Evolutionary conservation across 2,113 vertebrate species (phyloP), one percentile per base, ranked within the genome.

Genomic region (Colistium nudipinnis): DNA sequence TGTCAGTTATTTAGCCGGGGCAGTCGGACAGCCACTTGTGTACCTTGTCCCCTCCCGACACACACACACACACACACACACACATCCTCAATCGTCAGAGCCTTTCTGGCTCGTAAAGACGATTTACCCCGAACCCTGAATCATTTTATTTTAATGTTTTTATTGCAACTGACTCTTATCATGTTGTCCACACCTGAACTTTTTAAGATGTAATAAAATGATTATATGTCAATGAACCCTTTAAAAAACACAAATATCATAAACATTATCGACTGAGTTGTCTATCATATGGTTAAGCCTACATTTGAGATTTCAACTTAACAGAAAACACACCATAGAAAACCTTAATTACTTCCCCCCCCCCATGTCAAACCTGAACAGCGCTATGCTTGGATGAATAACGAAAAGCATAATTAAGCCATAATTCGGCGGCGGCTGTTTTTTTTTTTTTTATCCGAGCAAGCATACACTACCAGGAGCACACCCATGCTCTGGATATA

Each of bases 1-100:
- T 80, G 81, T 80, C 63, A 75, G 74, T 81, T 80, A 75, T 78
- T 77, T 79, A 85, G 36, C 81, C 78, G 68, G 61, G n/a, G 70
- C 79, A 74, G 60, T 67, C 64, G 82, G 76, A 82, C 56, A 85
- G 63, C 35, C 64, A 44, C 31, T 52, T 70, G 55, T 79, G 78
- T 59, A 64, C 71, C 72, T 74, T 49, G 70, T 76, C 63, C 62
- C 52, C 64, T 65, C 51, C 38, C 47, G 11, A 17, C 55, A 33
- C 52, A 47, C 17, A 43, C 43, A 6, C 53, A 33, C 51, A 17
- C 55, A 33, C 52, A 47, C 17, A 43, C 43, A 6, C 53, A 33
- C 51, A 62, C 43, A 60, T 47, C 61, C 67, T 64, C 65, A 70
- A 74, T 36, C 61, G 71, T 66, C 69, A 74, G 55, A 76, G 45